phyloP scores from a whole-genome alignment of 2,888 invertebrate species.

The Herminia tarsipennalis region DNA sequence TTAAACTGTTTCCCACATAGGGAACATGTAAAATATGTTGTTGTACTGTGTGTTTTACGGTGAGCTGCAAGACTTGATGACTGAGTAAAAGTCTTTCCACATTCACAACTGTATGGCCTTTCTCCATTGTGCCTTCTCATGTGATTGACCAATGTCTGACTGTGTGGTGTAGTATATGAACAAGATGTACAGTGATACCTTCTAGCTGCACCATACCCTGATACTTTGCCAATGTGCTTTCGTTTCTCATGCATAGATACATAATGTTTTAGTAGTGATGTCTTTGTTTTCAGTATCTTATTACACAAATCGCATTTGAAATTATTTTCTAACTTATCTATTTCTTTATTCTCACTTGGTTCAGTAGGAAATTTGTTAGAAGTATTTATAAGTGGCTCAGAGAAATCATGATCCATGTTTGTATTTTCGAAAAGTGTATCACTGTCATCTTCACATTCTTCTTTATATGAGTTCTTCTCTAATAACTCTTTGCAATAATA shows the following conservation, averaged over 20 bases:
- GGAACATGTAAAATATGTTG: constrained; percentile 70
- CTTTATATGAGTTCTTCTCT: constrained; percentile 11
- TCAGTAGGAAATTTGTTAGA: neutral
- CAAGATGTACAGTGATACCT: constrained; percentile 76
- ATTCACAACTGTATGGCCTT: constrained; percentile 74
- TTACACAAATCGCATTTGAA: constrained; percentile 61
- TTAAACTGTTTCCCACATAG: constrained; percentile 81
- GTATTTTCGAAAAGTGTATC: constrained; percentile 19
- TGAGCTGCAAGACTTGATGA: constrained; percentile 75
- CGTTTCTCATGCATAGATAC: constrained; percentile 71
- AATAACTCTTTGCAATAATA: constrained; percentile 31
- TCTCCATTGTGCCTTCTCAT: constrained; percentile 77
- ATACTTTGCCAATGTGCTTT: constrained; percentile 66
- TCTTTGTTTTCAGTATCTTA: constrained; percentile 63
- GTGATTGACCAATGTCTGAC: constrained; percentile 78
- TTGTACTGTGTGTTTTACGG: constrained; percentile 70
- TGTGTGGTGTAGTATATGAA: constrained; percentile 73
- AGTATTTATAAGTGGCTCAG: constrained; percentile 14
- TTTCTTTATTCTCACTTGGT: neutral
- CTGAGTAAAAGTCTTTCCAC: constrained; percentile 78
- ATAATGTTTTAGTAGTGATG: constrained; percentile 66
- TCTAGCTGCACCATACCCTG: constrained; percentile 68
- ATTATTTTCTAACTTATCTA: neutral
- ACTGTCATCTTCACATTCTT: constrained; percentile 14
- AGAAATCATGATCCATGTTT: constrained; percentile 14